Conservation (phyloP, 1,140 invertebrate species). For the Agrypnia vestita region DNA sequence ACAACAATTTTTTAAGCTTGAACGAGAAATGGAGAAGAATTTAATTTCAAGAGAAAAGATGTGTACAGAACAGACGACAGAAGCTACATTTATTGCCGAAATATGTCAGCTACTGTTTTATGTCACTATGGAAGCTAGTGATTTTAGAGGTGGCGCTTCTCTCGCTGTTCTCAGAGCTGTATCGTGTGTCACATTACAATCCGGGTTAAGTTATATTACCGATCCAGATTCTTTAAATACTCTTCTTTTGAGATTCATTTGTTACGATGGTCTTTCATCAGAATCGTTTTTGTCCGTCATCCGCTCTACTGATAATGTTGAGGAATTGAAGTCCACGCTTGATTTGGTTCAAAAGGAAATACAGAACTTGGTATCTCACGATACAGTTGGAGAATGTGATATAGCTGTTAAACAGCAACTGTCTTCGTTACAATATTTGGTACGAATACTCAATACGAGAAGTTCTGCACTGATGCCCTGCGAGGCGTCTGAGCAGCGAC, state of each 20-base stretch:
- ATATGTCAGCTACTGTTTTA: constrained; percentile 89
- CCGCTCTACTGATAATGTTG: constrained; percentile 82
- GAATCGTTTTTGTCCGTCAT: constrained; percentile 89
- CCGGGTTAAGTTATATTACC: constrained; percentile 86
- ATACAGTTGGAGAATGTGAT: constrained; percentile 89
- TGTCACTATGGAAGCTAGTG: constrained; percentile 86
- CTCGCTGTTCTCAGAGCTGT: constrained; percentile 85
- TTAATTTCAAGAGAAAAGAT: constrained; percentile 80
- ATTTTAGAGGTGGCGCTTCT: constrained; percentile 89
- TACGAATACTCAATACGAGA: constrained; percentile 75
- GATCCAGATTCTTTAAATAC: constrained; percentile 97
- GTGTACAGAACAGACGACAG: constrained; percentile 77
- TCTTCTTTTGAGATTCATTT: constrained; percentile 91
- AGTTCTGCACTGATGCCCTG: constrained; percentile 66
- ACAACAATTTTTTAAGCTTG: constrained; percentile 90
- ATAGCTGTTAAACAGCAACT: constrained; percentile 89
- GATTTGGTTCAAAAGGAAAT: constrained; percentile 88
- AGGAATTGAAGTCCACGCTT: constrained; percentile 86
- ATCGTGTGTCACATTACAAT: constrained; percentile 85
- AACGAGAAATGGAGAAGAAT: constrained; percentile 88
- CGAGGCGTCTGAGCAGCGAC: constrained; percentile 5
- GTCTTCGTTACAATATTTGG: constrained; percentile 89
- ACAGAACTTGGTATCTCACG: constrained; percentile 84
- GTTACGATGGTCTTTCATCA: constrained; percentile 83
- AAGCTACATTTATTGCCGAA: constrained; percentile 88